These are phyloP conservation scores for Psilopsiagon aymara DNA, from an alignment of 2,113 vertebrate species.

Conservation along the genomic window DNA sequence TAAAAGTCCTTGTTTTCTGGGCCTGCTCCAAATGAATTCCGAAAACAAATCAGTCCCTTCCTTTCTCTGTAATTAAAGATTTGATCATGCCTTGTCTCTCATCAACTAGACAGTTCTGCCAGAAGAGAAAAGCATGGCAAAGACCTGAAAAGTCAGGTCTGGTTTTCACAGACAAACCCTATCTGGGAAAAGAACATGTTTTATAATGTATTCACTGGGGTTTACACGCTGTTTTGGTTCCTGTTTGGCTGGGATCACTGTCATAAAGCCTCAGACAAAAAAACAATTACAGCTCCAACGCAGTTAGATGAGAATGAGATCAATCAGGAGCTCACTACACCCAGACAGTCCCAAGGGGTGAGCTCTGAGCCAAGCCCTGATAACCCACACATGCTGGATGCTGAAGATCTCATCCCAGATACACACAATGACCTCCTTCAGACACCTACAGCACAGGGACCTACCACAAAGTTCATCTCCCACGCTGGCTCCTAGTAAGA, in stretches of 20 bases:
- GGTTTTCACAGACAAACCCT: not conserved
- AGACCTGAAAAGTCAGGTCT: not conserved
- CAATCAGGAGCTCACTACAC: not conserved
- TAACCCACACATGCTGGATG: not conserved
- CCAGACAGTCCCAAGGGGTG: not conserved
- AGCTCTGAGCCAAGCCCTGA: not conserved
- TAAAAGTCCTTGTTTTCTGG: not conserved
- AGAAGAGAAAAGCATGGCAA: not conserved
- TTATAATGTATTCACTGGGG: not conserved
- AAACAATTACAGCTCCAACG: not conserved
- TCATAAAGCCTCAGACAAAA: constrained; percentile 14
- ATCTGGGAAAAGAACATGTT: not conserved
- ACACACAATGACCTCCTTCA: not conserved
- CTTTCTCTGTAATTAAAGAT: not conserved
- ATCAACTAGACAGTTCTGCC: not conserved
- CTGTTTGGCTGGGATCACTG: constrained; percentile 5
- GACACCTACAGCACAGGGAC: not conserved
- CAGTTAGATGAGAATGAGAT: not conserved
- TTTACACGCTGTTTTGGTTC: not conserved
- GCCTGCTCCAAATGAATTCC: not conserved
- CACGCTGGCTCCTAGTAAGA: not conserved
- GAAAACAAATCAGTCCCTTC: not conserved
- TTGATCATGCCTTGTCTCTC: not conserved
- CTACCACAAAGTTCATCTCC: not conserved
- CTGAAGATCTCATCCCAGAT: not conserved